These are phyloP conservation scores for Pelecanoides urinatrix DNA, from an alignment of 2,113 vertebrate species.

Conservation along the genomic window DNA sequence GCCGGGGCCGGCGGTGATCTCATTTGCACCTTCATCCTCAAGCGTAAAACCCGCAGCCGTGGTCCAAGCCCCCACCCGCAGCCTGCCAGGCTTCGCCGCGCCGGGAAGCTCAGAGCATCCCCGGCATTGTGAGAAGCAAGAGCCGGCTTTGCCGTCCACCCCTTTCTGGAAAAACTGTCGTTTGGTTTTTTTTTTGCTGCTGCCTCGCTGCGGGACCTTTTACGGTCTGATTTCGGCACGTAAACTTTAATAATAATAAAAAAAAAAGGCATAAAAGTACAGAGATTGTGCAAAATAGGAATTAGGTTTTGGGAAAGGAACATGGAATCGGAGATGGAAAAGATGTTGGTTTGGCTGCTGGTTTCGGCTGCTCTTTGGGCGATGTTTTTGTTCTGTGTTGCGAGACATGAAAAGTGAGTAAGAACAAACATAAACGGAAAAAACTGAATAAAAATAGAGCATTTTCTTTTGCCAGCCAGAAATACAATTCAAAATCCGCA, in stretches of 20 bases:
- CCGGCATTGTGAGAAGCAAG: not conserved
- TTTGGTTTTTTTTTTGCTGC: not conserved
- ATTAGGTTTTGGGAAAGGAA: not conserved
- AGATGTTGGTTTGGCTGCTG: not conserved
- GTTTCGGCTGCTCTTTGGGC: not conserved
- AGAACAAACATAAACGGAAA: not conserved
- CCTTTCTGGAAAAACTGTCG: not conserved
- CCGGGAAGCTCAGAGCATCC: not conserved
- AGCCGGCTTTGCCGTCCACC: accelerated
- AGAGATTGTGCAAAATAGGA: not conserved
- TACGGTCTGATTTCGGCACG: not conserved
- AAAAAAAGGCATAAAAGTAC: not conserved
- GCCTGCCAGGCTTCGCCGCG: not conserved
- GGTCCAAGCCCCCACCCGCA: accelerated
- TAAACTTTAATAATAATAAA: not conserved
- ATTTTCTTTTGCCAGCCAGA: not conserved
- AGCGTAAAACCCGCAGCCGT: accelerated
- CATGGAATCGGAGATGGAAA: not conserved
- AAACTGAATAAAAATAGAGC: accelerated
- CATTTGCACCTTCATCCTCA: not conserved
- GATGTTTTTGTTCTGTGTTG: accelerated
- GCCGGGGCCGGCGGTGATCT: accelerated
- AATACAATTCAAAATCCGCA: accelerated
- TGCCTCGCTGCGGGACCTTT: not conserved
- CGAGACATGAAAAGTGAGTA: not conserved